Conservation (phyloP, 2,797 vertebrate species). For the Chaetophractus vellerosus region DNA sequence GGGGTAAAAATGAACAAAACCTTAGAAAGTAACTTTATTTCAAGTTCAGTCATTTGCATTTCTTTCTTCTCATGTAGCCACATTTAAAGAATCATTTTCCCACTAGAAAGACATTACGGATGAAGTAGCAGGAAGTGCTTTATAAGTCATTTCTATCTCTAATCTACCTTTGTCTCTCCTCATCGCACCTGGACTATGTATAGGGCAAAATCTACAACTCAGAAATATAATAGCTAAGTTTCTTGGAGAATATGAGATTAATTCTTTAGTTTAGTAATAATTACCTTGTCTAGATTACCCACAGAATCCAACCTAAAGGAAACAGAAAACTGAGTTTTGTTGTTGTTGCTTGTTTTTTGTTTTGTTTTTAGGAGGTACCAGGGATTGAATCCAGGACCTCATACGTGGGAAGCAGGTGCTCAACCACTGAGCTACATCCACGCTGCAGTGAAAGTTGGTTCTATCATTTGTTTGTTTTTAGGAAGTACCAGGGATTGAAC, state of each 20-base stretch:
- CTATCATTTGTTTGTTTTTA: no score
- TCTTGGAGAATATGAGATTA: constrained; percentile 51
- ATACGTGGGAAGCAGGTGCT: no score
- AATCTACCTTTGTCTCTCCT: neutral
- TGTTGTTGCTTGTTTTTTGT: no score
- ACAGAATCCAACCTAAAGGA: constrained; percentile 75
- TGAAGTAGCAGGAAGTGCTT: neutral
- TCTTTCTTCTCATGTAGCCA: neutral
- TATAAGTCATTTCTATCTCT: neutral
- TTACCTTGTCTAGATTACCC: constrained; percentile 78
- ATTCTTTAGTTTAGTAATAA: constrained; percentile 79
- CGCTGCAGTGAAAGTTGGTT: no score
- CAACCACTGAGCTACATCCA: no score
- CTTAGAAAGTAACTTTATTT: constrained; percentile 20
- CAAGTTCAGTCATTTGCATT: neutral
- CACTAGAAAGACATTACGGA: neutral
- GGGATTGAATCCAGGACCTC: no score
- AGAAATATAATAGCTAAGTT: neutral
- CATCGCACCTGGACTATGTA: neutral
- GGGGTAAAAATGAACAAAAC: neutral
- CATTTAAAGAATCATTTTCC: neutral
- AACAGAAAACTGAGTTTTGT: constrained; percentile 63
- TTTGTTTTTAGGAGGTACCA: no score
- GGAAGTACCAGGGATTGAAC: no score
- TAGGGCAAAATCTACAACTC: neutral